These are phyloP conservation scores for Parotocinclus haroldoi DNA, from an alignment of 2,797 vertebrate genomes.

Conservation along the genomic window DNA sequence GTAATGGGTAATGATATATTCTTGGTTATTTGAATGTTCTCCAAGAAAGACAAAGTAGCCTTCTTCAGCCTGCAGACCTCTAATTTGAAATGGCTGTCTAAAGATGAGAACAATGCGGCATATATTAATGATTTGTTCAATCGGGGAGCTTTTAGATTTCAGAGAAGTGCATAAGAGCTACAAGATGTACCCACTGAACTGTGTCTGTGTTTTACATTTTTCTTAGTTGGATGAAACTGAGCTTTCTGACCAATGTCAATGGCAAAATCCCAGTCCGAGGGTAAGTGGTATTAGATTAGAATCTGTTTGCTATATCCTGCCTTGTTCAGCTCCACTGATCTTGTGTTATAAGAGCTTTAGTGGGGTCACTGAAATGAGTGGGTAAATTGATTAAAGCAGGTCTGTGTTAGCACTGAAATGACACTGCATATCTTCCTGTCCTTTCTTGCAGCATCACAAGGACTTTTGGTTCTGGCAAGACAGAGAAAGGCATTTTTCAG, in stretches of 20 bases:
- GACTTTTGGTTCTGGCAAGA: conserved; percentile 98
- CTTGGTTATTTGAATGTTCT: conserved; percentile 8
- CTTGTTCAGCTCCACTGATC: conserved; percentile 9
- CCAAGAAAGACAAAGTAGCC: conserved; percentile 8
- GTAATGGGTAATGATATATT: conserved; percentile 14
- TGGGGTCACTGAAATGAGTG: conserved; percentile 8
- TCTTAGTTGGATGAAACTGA: conserved; percentile 94
- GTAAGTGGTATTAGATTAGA: conserved; percentile 67
- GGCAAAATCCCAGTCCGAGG: conserved; percentile 96
- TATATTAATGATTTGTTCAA: conserved; percentile 12
- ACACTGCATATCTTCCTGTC: background rate
- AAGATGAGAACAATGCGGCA: conserved; percentile 23
- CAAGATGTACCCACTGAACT: conserved; percentile 10
- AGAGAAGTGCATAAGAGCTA: background rate
- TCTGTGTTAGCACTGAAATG: background rate
- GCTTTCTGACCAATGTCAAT: conserved; percentile 91
- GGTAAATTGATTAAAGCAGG: background rate
- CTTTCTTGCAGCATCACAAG: conserved; percentile 82
- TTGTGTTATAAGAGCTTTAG: conserved; percentile 8
- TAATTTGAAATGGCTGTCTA: conserved; percentile 16
- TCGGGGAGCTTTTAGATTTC: background rate
- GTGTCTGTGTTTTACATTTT: conserved; percentile 11
- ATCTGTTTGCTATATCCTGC: background rate
- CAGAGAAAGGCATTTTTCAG: conserved; percentile 98
- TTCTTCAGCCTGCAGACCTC: conserved; percentile 12